phyloP scores from a whole-genome alignment of 1,140 invertebrate genomes.

The Sogatella furcifera region DNA sequence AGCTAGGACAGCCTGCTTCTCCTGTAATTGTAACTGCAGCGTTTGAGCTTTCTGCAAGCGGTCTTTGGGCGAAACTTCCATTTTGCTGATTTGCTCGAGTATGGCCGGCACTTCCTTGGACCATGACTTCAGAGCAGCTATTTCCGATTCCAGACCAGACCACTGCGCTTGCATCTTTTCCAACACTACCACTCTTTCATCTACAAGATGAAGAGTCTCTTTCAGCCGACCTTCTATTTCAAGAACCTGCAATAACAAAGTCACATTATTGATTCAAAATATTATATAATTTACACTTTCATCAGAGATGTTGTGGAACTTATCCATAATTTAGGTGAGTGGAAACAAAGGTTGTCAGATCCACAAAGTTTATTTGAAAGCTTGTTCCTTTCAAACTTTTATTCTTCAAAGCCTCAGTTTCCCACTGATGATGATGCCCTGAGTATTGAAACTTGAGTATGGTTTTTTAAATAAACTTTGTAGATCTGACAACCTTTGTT shows the following conservation, averaged over 20 bases:
- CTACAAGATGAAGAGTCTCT: slow-evolving; percentile 60
- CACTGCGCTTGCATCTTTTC: slow-evolving; percentile 72
- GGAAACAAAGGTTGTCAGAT: too few species aligned
- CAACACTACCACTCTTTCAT: slow-evolving; percentile 65
- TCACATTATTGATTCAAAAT: too few species aligned
- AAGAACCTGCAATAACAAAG: slow-evolving; percentile 33
- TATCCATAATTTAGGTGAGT: too few species aligned
- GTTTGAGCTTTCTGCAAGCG: slow-evolving; percentile 55
- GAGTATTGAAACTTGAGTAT: too few species aligned
- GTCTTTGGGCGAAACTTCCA: slow-evolving; percentile 64
- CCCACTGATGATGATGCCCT: too few species aligned
- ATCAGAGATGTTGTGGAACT: too few species aligned
- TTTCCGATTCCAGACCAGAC: slow-evolving; percentile 60
- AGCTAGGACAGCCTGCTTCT: slow-evolving; percentile 61
- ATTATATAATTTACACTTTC: too few species aligned
- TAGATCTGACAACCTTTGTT: too few species aligned
- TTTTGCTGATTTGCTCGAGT: slow-evolving; percentile 57
- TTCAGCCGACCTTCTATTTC: slow-evolving; percentile 66
- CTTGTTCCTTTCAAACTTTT: too few species aligned
- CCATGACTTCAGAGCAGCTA: slow-evolving; percentile 57
- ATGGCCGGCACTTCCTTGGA: slow-evolving; percentile 62
- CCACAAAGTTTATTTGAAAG: too few species aligned
- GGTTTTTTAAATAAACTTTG: too few species aligned
- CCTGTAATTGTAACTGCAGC: slow-evolving; percentile 53
- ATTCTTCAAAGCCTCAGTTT: too few species aligned